A percentile compares a stretch with the other conserved stretches of the same genome.
Evolutionary conservation across 2,888 invertebrate genomes (phyloP).

Genomic region (Acrobeloides nanus): DNA sequence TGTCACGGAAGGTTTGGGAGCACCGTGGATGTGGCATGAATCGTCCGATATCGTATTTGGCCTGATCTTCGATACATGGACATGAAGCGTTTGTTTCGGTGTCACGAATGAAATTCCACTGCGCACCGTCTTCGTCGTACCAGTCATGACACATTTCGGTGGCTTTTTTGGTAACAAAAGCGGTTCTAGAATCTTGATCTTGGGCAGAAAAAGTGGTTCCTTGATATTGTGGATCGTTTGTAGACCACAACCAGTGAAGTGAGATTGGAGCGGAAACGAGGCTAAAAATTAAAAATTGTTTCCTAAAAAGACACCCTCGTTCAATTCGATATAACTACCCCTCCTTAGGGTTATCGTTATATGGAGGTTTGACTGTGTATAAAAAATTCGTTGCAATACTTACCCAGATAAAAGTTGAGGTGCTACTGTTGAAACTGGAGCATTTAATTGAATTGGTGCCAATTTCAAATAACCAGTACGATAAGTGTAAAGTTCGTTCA

Average conservation of each 20-base stretch:
- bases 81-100: conserved; percentile 53
- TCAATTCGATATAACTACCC: too few relatives aligned
- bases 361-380: too few relatives aligned
- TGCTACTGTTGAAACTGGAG: conserved; percentile 18
- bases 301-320: too few relatives aligned
- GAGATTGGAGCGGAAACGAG: conserved; percentile 52
- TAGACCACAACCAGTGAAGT: conserved; percentile 53
- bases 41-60: conserved; percentile 80
- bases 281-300: too few relatives aligned
- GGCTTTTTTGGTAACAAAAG: conserved; percentile 44
- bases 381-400: too few relatives aligned
- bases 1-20: conserved; percentile 51
- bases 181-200: conserved; percentile 22
- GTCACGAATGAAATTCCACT: conserved; percentile 50
- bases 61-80: conserved; percentile 84
- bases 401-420: conserved; percentile 42
- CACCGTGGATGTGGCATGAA: conserved; percentile 65
- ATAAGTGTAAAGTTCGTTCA: conserved; percentile 47
- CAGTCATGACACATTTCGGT: conserved; percentile 52
- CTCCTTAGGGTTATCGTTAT: too few relatives aligned
- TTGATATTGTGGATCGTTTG: conserved; percentile 32
- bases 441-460: conserved; percentile 46
- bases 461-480: conserved; percentile 50
- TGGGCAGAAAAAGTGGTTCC: conserved; percentile 31
- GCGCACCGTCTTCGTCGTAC: conserved; percentile 52